These are phyloP conservation scores for Euzophera pinguis DNA, from an alignment of 2,888 invertebrate species.

Conservation along the genomic window DNA sequence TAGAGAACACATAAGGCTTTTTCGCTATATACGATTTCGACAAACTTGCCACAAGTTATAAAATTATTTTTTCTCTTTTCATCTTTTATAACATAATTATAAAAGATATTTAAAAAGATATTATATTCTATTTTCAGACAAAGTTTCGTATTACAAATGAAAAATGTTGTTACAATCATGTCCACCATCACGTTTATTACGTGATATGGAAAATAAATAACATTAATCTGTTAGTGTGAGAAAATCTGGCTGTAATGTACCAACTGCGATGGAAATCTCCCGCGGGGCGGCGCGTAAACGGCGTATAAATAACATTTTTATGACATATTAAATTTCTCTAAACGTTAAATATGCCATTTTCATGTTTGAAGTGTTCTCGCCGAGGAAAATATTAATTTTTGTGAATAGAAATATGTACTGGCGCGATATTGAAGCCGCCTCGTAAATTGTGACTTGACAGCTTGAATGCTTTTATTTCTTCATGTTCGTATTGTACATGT, in stretches of 20 bases:
- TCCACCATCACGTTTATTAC: background rate
- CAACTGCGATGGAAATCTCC: slow-evolving; percentile 41
- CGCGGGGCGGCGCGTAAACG: slow-evolving; percentile 51
- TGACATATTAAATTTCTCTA: slow-evolving; percentile 69
- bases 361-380: slow-evolving; percentile 53
- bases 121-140: background rate
- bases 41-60: too few species aligned
- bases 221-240: slow-evolving; percentile 39
- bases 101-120: too few species aligned
- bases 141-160: background rate
- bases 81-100: too few species aligned
- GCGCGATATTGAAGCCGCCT: slow-evolving; percentile 6
- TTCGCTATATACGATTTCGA: too few species aligned
- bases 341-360: slow-evolving; percentile 68
- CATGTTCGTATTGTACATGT: too few species aligned
- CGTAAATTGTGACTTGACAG: background rate
- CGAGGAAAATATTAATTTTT: slow-evolving; percentile 25
- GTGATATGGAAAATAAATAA: slow-evolving; percentile 26
- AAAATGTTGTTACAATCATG: background rate
- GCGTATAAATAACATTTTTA: slow-evolving; percentile 69
- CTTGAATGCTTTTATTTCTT: background rate
- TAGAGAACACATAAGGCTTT: too few species aligned
- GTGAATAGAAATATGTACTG: slow-evolving; percentile 11
- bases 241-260: slow-evolving; percentile 17
- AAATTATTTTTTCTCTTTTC: too few species aligned